Evolutionary conservation across 2,113 vertebrate genomes (phyloP), one percentile per base, ranked within the genome.

Genomic region (Pelobates fuscus): DNA sequence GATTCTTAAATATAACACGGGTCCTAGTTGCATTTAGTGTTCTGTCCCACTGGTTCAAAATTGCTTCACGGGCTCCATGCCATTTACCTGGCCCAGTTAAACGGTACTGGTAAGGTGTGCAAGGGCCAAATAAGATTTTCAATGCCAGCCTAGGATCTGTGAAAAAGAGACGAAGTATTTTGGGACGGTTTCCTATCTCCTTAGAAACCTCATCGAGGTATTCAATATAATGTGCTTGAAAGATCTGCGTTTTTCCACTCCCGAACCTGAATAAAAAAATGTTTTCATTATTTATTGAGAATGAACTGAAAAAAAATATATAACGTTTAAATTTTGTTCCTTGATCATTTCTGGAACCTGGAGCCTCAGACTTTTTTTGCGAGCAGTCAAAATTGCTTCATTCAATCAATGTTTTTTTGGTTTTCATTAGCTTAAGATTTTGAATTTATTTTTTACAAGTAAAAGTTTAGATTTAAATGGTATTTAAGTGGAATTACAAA

Each of bases 11-110:
- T 1, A 88, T 55, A 1, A 71, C 74, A 20, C 84, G 84, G 0
- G 92, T 96, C 86, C 86, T 92, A 1, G 90, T 86, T 27, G 86
- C 91, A 25, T 90, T 81, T 64, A 83, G 0, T 3, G 87, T 77
- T 8, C 92, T 82, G 25, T 95, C 88, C 94, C 92, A 94, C 82
- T 95, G 93, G 8, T 86, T 94, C 60, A 94, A 67, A 84, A 96
- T 95, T 65, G 94, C 91, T 52, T 90, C 83, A 25, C 89, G 88
- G 32, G 94, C 94, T 41, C 91, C 93, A 0, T 89, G 65, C 95
- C 96, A 98, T 65, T 70, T 78, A 5, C 94, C 91, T 0, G 94
- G 63, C 2, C 72, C 72, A 24, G 12, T 30, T 1, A 76, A 63
- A 0, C 72, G 64, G 1, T 46, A 29, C 64, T 76, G 72, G 41